phyloP scores from a whole-genome alignment of 2,888 invertebrate genomes.

The Penaeus monodon region DNA sequence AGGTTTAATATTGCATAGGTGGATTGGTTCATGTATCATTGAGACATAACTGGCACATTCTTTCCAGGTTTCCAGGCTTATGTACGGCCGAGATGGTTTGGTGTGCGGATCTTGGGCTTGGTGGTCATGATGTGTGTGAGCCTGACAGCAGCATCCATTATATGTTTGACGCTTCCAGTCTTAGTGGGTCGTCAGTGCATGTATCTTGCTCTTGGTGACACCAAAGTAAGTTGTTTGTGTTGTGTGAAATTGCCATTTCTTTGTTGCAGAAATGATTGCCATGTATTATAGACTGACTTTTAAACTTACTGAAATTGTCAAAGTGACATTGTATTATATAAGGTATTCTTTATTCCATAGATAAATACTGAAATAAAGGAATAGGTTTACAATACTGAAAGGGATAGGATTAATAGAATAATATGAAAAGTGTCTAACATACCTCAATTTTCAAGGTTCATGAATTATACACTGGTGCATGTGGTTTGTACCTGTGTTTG shows the following conservation, averaged over 20 bases:
- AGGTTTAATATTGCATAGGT: too few species aligned
- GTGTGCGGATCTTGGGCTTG: constrained; percentile 69
- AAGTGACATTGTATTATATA: too few species aligned
- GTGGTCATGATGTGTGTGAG: constrained; percentile 63
- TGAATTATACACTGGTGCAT: constrained; percentile 95
- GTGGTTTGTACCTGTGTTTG: constrained; percentile 96
- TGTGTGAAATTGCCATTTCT: background rate
- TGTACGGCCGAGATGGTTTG: constrained; percentile 85
- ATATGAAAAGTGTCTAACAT: background rate
- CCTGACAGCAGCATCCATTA: constrained; percentile 58
- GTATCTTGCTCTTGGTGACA: constrained; percentile 66
- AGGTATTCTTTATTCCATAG: too few species aligned
- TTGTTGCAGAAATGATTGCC: background rate
- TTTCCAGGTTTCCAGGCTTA: constrained; percentile 86
- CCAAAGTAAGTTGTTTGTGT: constrained; percentile 48
- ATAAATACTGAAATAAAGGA: too few species aligned
- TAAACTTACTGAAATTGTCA: too few species aligned
- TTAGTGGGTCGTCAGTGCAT: constrained; percentile 71
- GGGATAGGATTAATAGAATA: background rate
- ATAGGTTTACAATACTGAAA: background rate
- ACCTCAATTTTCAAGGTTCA: constrained; percentile 76
- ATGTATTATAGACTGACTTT: background rate
- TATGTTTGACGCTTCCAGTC: constrained; percentile 66
- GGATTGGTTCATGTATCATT: background rate
- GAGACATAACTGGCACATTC: constrained; percentile 40